These are phyloP conservation scores for Tauraco hartlaubi DNA, from an alignment of 2,797 vertebrate genomes.

Conservation along the genomic window DNA sequence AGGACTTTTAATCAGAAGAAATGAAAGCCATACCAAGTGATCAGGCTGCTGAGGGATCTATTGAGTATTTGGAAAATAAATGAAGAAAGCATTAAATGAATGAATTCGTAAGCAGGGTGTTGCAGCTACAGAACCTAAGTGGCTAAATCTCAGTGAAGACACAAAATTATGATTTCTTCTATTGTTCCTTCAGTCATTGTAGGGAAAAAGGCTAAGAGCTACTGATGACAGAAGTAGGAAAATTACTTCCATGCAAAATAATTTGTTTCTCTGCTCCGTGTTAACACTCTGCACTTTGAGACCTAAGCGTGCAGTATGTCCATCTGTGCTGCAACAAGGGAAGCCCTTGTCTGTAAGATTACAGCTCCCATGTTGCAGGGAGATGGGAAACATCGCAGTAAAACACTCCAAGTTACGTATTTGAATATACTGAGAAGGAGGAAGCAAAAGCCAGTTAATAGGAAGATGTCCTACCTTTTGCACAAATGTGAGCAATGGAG, in stretches of 20 bases:
- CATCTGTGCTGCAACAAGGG: background rate
- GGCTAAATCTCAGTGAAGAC: background rate
- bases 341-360: background rate
- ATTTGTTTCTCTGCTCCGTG: background rate
- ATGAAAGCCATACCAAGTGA: background rate
- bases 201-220: background rate
- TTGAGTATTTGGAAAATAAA: background rate
- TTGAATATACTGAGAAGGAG: fast-evolving
- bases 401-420: background rate
- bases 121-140: background rate
- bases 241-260: background rate
- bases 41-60: background rate
- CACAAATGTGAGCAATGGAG: background rate
- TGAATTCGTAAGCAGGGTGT: background rate
- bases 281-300: background rate
- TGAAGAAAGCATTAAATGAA: background rate
- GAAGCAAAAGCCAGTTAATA: background rate
- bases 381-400: background rate
- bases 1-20: background rate
- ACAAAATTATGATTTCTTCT: background rate
- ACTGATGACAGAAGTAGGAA: background rate
- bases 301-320: background rate
- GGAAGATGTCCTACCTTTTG: fast-evolving
- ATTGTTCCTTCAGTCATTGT: background rate
- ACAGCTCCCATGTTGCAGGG: background rate